Conservation (phyloP, 2,113 vertebrate species). For the Cyanoramphus novaezelandiae region DNA sequence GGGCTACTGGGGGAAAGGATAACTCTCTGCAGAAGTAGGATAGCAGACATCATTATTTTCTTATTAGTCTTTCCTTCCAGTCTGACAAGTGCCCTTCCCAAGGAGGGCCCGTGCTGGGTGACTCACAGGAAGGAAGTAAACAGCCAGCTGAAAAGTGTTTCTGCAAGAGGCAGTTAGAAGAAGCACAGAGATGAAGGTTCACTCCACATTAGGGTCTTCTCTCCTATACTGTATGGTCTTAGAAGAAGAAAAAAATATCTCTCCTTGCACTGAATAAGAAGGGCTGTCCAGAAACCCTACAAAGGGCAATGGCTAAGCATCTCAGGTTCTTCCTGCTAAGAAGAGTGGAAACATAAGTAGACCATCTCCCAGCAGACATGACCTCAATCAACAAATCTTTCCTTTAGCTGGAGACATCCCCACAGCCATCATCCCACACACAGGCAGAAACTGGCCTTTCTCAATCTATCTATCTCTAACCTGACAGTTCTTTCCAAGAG, state of each 20-base stretch:
- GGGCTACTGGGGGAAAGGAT: background rate
- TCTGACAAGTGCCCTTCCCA: background rate
- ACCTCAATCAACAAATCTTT: background rate
- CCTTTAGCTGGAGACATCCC: background rate
- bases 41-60: background rate
- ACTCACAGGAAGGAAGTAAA: background rate
- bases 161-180: background rate
- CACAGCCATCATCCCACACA: background rate
- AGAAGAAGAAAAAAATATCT: background rate
- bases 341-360: background rate
- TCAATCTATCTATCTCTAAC: background rate
- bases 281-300: background rate
- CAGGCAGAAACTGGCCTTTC: background rate
- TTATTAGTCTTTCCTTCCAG: background rate
- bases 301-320: background rate
- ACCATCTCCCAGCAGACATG: background rate
- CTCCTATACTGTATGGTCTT: background rate
- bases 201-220: background rate
- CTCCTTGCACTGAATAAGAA: background rate
- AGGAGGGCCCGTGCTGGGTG: background rate
- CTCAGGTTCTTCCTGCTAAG: background rate
- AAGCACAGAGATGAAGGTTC: background rate
- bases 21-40: background rate
- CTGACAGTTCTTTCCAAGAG: background rate
- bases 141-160: background rate